Evolutionary conservation across 2,113 vertebrate genomes (phyloP).

Genomic region (Triplophysa dalaica): DNA sequence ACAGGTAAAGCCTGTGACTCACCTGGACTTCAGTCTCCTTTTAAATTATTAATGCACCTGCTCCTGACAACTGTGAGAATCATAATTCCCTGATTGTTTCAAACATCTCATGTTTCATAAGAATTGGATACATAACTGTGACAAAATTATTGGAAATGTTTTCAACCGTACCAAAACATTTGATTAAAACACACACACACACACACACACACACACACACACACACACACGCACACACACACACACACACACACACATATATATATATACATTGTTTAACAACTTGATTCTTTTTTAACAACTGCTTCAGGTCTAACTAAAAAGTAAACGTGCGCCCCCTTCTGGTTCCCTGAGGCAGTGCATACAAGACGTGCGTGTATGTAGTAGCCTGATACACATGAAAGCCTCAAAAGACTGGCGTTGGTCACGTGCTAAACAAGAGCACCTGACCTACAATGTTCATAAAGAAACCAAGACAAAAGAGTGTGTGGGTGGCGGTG

Average conservation of each 20-base stretch:
- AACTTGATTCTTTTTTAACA: no score
- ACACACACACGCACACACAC: no score
- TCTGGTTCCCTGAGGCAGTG: neutral
- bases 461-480: constrained; percentile 21
- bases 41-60: constrained; percentile 1
- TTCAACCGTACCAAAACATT: no score
- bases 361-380: neutral
- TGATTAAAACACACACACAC: no score
- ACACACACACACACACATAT: no score
- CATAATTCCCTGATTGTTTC: neutral
- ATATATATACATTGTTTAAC: neutral
- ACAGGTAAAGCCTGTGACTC: neutral
- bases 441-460: neutral
- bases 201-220: no score
- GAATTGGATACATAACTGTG: no score
- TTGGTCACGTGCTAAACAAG: neutral
- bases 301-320: no score
- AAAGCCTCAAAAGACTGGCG: neutral
- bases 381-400: neutral
- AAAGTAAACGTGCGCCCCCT: neutral
- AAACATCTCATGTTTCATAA: neutral
- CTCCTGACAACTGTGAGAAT: neutral
- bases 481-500: neutral
- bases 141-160: no score
- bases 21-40: neutral